Conservation (phyloP, 1,140 invertebrate genomes). For the Popillia japonica region DNA sequence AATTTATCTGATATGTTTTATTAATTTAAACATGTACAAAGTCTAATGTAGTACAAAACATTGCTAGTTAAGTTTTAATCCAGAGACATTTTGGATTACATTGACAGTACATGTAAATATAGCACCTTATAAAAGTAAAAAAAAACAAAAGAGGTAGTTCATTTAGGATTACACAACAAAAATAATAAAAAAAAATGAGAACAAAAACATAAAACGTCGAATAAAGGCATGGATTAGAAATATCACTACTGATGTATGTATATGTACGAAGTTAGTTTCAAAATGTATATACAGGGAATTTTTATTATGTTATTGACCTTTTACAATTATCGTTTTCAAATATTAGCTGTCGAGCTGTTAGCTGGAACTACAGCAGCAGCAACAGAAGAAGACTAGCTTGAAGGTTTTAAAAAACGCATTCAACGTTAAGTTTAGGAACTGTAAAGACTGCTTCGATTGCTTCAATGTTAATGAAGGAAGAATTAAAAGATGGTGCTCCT, state of each 20-base stretch:
- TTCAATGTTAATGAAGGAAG: too few relatives aligned
- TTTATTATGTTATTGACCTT: not conserved
- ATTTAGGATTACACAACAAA: not conserved
- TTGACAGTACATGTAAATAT: not conserved
- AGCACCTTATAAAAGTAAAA: not conserved
- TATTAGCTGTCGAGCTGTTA: too few relatives aligned
- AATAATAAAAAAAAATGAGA: not conserved
- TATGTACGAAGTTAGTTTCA: not conserved
- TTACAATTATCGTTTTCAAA: not conserved
- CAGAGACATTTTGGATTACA: too few relatives aligned
- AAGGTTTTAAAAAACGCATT: too few relatives aligned
- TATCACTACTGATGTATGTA: not conserved
- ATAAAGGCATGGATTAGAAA: not conserved
- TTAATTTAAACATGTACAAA: not conserved
- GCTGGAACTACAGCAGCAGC: too few relatives aligned
- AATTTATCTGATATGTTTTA: not conserved
- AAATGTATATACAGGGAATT: not conserved
- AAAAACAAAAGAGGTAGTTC: not conserved
- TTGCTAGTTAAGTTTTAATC: too few relatives aligned
- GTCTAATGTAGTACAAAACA: not conserved
- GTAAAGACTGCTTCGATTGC: too few relatives aligned
- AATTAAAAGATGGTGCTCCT: too few relatives aligned
- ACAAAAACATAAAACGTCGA: not conserved
- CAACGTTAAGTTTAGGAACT: too few relatives aligned
- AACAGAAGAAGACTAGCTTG: too few relatives aligned